A percentile compares a stretch with the other conserved stretches of the same genome.
These are phyloP conservation scores for Tamandua tetradactyla DNA, from an alignment of 2,797 vertebrate species.

Conservation along the genomic window DNA sequence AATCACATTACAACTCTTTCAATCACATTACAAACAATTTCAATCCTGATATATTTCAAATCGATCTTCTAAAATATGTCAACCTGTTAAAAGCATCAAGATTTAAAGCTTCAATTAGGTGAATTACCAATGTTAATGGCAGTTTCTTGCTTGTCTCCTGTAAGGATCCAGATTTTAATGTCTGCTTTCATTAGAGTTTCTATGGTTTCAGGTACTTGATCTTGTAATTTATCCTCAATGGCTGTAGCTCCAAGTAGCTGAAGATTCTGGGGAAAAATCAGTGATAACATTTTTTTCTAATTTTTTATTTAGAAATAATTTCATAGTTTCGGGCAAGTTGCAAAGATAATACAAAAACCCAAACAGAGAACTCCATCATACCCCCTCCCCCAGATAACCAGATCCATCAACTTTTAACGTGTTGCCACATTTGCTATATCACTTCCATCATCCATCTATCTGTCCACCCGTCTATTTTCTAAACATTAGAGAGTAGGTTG, in stretches of 20 bases:
- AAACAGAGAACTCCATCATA: no score
- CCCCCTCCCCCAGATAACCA: no score
- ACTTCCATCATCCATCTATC: no score
- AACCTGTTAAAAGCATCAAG: conserved; percentile 1
- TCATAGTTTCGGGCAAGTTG: no score
- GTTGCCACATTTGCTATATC: no score
- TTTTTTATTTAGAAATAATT: no score
- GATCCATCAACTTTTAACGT: no score
- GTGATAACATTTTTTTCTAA: neutral
- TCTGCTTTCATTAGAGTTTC: conserved; percentile 98
- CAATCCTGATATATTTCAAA: neutral
- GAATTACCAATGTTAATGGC: conserved; percentile 97
- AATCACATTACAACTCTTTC: neutral
- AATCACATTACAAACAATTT: no score
- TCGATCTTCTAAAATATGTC: neutral
- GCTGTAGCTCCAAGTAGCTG: conserved; percentile 98
- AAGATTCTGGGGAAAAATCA: conserved; percentile 90
- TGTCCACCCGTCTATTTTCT: no score
- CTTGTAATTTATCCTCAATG: conserved; percentile 98
- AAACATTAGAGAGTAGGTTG: no score
- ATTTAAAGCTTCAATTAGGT: neutral
- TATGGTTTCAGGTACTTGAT: conserved; percentile 98
- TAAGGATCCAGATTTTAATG: conserved; percentile 99
- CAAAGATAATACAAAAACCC: no score
- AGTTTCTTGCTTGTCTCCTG: conserved; percentile 99